These are phyloP conservation scores for Cerceris rybyensis DNA, from an alignment of 2,888 invertebrate species.

Conservation along the genomic window DNA sequence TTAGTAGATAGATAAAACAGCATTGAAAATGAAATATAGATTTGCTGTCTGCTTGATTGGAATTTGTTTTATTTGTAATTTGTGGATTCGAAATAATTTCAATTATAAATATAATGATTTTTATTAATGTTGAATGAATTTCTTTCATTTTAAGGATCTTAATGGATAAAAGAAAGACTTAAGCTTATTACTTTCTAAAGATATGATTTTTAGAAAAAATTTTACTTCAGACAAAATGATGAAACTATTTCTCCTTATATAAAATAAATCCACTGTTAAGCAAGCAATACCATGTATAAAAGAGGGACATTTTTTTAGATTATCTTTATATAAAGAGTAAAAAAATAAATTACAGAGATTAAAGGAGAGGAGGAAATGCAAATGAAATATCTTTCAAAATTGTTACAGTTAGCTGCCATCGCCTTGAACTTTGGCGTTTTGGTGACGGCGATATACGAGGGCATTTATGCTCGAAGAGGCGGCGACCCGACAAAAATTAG, in stretches of 20 bases:
- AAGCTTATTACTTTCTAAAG: too few species aligned
- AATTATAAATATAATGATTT: not conserved
- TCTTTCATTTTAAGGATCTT: not conserved
- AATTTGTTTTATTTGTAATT: not conserved
- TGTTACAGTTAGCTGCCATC: conserved; percentile 89
- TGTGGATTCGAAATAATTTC: not conserved
- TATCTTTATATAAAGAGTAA: too few species aligned
- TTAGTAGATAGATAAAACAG: too few species aligned
- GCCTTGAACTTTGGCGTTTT: conserved; percentile 89
- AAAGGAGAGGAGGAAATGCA: not conserved
- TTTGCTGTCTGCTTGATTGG: too few species aligned
- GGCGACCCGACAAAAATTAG: conserved; percentile 90
- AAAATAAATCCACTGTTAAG: not conserved
- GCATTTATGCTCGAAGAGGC: conserved; percentile 89
- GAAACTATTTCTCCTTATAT: too few species aligned
- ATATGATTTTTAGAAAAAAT: too few species aligned
- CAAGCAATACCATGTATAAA: not conserved
- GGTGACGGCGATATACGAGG: conserved; percentile 91
- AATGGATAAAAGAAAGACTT: too few species aligned
- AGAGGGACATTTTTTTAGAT: not conserved
- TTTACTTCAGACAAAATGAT: too few species aligned
- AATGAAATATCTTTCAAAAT: not conserved
- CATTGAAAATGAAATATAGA: too few species aligned
- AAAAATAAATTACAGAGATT: not conserved
- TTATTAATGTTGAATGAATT: not conserved